A percentile compares a stretch with the other conserved stretches of the same genome.
Evolutionary conservation across 2,888 invertebrate genomes (phyloP).

Genomic region (Drosophila kanekoi): DNA sequence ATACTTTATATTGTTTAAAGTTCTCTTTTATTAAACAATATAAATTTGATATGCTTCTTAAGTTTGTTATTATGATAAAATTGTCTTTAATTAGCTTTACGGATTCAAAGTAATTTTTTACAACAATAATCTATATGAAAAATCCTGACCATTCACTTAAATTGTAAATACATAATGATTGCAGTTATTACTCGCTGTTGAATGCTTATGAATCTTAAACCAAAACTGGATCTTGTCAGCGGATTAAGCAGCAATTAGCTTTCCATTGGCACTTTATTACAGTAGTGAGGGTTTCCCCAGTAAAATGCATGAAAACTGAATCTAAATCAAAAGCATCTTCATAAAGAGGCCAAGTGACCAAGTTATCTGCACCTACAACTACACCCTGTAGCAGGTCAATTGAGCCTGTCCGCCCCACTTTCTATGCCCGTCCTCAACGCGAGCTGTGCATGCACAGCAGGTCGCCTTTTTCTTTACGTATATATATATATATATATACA

Average conservation of each 20-base stretch:
- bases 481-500: conserved; percentile 5
- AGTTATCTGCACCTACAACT: conserved; percentile 34
- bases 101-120: no score
- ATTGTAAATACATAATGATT: no score
- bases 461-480: conserved; percentile 28
- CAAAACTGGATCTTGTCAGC: conserved; percentile 5
- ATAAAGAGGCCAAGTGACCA: conserved; percentile 37
- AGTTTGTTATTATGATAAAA: no score
- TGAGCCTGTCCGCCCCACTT: conserved; percentile 18
- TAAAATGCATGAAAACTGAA: conserved; percentile 19
- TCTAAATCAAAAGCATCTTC: conserved; percentile 29
- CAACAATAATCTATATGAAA: no score
- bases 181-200: background rate
- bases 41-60: no score
- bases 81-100: no score
- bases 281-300: background rate
- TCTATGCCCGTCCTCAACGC: conserved; percentile 5
- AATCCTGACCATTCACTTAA: no score
- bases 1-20: no score
- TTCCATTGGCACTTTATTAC: background rate
- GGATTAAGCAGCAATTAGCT: conserved; percentile 26
- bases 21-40: no score
- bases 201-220: background rate
- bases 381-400: conserved; percentile 41
- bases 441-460: conserved; percentile 45